These are phyloP conservation scores for Apotomis betuletana DNA, from an alignment of 2,888 invertebrate species.

Conservation along the genomic window DNA sequence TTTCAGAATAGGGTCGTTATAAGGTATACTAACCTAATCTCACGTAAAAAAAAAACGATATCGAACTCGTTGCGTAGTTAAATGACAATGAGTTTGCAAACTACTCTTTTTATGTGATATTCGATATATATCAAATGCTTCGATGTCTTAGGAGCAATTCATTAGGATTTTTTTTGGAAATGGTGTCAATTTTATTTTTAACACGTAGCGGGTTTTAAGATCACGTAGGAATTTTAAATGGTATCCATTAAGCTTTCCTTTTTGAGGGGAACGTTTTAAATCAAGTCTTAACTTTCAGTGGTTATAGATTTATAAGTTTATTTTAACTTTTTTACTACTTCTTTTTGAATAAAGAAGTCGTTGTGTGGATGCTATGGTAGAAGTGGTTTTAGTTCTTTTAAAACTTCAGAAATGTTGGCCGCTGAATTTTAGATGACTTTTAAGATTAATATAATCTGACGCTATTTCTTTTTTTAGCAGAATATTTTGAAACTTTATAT, in stretches of 20 bases:
- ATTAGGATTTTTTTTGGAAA: neutral
- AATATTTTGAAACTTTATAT: neutral
- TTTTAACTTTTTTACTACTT: conserved; percentile 7
- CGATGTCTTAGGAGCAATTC: neutral
- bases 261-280: conserved; percentile 31
- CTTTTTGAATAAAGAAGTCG: conserved; percentile 2
- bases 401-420: neutral
- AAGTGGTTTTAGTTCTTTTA: neutral
- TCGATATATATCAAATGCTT: too few relatives aligned
- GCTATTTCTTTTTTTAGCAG: too few relatives aligned
- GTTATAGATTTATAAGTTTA: conserved; percentile 11
- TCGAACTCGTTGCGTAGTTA: too few relatives aligned
- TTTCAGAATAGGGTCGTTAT: too few relatives aligned
- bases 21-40: too few relatives aligned
- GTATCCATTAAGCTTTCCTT: conserved; percentile 38
- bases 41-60: too few relatives aligned
- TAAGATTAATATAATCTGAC: neutral
- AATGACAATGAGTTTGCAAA: too few relatives aligned
- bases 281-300: conserved; percentile 25
- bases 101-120: too few relatives aligned
- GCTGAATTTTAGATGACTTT: neutral
- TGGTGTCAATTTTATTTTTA: conserved; percentile 21
- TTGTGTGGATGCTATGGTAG: neutral
- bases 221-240: conserved; percentile 41
- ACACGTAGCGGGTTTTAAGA: conserved; percentile 18